Percentiles rank a stretch among this genome's conserved stretches.
Conservation (phyloP, 2,888 invertebrate species). For the Philopedon plagiatum region DNA sequence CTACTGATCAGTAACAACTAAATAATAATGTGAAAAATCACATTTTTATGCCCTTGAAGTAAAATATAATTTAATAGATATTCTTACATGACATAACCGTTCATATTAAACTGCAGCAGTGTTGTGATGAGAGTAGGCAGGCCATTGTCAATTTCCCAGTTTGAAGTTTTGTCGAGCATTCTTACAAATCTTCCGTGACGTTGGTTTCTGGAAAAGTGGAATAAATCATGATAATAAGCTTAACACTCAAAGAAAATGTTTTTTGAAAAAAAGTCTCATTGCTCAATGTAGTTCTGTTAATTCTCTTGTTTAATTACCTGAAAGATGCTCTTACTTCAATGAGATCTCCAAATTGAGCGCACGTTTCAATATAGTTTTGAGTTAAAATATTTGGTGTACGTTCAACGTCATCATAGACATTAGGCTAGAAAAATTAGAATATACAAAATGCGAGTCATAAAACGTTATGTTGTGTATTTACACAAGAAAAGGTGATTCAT, state of each 20-base stretch:
- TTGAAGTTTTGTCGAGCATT: constrained; percentile 84
- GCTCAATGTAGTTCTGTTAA: constrained; percentile 4
- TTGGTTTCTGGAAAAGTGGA: constrained; percentile 73
- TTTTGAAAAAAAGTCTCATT: too few species aligned
- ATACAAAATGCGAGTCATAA: too few species aligned
- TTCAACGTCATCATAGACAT: constrained; percentile 68
- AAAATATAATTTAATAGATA: background rate
- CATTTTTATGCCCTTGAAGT: too few species aligned
- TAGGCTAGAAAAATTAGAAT: constrained; percentile 49
- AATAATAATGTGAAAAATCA: too few species aligned
- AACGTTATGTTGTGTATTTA: too few species aligned
- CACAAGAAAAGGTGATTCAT: too few species aligned
- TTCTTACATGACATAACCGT: constrained; percentile 67
- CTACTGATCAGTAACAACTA: too few species aligned
- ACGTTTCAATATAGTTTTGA: constrained; percentile 72
- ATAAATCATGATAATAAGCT: too few species aligned
- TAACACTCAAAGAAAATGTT: too few species aligned
- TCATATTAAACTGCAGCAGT: constrained; percentile 74
- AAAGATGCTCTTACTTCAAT: constrained; percentile 81
- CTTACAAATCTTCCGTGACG: constrained; percentile 79
- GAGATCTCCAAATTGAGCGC: constrained; percentile 74
- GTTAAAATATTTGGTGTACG: constrained; percentile 74
- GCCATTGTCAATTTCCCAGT: constrained; percentile 80
- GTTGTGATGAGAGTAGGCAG: constrained; percentile 81
- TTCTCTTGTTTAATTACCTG: too few species aligned